Percentiles rank a stretch among this genome's conserved stretches.
Evolutionary conservation across 2,113 vertebrate genomes (phyloP).

Genomic region (Tupaia chinensis): DNA sequence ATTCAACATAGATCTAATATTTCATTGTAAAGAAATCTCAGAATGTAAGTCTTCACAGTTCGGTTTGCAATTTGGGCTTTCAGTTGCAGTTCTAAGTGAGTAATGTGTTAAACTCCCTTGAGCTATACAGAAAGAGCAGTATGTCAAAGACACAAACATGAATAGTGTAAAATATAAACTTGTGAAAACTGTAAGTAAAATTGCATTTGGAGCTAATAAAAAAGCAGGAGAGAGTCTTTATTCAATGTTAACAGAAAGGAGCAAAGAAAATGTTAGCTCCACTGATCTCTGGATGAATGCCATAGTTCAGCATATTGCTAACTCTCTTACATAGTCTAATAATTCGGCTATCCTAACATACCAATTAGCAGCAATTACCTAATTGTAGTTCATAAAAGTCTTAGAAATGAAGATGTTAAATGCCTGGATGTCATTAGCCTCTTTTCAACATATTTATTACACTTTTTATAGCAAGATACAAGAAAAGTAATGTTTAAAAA

Average conservation of each 20-base stretch:
- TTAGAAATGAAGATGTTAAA: constrained; percentile 78
- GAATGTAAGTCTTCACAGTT: not conserved
- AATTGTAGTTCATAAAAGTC: constrained; percentile 81
- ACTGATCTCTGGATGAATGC: constrained; percentile 53
- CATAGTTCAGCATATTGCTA: constrained; percentile 25
- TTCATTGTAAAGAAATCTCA: not conserved
- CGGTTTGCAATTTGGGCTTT: not conserved
- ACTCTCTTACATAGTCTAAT: constrained; percentile 4
- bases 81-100: not conserved
- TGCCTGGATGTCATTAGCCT: constrained; percentile 78
- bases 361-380: constrained; percentile 85
- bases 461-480: constrained; percentile 79
- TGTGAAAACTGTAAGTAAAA: constrained; percentile 64
- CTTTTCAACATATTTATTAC: constrained; percentile 81
- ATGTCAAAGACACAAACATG: not conserved
- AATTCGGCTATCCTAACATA: constrained; percentile 72
- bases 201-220: constrained; percentile 57
- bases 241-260: constrained; percentile 33
- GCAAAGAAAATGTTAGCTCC: constrained; percentile 56
- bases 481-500: constrained; percentile 63
- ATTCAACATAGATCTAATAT: not conserved
- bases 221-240: not conserved
- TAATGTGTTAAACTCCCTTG: constrained; percentile 9
- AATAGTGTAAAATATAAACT: constrained; percentile 34
- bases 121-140: not conserved